Evolutionary conservation across 2,113 vertebrate genomes (phyloP).

Genomic region (Rhinoptilus africanus): DNA sequence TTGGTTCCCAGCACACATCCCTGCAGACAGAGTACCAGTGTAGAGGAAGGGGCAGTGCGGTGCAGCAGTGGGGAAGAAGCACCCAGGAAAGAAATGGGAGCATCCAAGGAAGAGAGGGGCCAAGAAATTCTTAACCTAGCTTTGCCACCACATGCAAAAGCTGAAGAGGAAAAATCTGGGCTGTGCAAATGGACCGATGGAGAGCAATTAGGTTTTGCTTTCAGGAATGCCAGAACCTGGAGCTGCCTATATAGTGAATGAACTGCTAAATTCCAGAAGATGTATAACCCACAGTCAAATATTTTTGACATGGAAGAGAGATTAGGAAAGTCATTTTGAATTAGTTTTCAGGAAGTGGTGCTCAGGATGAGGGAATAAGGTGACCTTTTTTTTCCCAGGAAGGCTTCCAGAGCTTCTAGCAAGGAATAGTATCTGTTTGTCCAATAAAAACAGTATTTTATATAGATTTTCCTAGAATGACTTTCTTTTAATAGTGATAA

Average conservation of each 20-base stretch:
- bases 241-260: background rate
- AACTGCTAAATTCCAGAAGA: background rate
- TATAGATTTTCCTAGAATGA: background rate
- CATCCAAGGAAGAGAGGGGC: background rate
- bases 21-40: background rate
- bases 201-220: background rate
- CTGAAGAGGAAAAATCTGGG: background rate
- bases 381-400: background rate
- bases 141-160: background rate
- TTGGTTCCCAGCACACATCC: background rate
- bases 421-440: background rate
- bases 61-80: fast-evolving
- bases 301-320: background rate
- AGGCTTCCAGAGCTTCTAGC: background rate
- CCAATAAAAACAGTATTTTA: background rate
- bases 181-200: background rate
- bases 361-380: background rate
- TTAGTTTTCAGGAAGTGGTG: background rate
- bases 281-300: background rate
- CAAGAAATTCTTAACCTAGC: background rate
- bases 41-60: background rate
- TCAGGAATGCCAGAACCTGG: background rate
- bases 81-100: background rate
- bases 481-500: background rate
- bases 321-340: background rate